phyloP scores from a whole-genome alignment of 2,113 vertebrate genomes.

The Dendropsophus ebraccatus region DNA sequence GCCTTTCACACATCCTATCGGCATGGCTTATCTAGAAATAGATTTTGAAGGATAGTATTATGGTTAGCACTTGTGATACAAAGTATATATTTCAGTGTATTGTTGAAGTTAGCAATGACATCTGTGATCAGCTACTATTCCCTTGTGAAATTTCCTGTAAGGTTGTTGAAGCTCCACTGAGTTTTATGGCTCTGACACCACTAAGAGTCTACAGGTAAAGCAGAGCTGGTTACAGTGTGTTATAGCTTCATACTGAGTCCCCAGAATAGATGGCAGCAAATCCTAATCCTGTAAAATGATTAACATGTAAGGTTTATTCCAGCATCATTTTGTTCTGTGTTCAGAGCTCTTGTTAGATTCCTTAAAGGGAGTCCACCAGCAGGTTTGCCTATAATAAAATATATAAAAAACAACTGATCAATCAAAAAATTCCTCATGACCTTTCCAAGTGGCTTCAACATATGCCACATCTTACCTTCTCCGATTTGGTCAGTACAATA shows the following conservation, averaged over 20 bases:
- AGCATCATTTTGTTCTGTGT: not conserved
- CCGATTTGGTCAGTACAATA: too few species aligned
- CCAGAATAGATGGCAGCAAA: not conserved
- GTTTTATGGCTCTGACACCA: not conserved
- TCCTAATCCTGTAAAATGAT: not conserved
- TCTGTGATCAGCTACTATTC: not conserved
- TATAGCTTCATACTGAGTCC: not conserved
- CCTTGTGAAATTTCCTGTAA: not conserved
- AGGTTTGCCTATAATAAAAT: too few species aligned
- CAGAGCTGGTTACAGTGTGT: not conserved
- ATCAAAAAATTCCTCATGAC: too few species aligned
- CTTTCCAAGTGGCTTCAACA: too few species aligned
- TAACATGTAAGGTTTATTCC: not conserved
- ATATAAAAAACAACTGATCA: too few species aligned
- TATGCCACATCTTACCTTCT: too few species aligned
- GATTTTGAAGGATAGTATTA: not conserved
- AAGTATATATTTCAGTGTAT: not conserved
- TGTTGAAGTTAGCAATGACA: conserved; percentile 18
- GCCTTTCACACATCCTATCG: not conserved
- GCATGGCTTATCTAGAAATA: not conserved
- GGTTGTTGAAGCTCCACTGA: not conserved
- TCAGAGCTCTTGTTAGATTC: conserved; percentile 36
- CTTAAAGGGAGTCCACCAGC: too few species aligned
- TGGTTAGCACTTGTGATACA: not conserved
- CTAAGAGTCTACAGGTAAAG: not conserved